Evolutionary conservation across 2,797 vertebrate genomes (phyloP), one percentile per base, ranked within the genome.

Genomic region (Chelidonichthys spinosus): DNA sequence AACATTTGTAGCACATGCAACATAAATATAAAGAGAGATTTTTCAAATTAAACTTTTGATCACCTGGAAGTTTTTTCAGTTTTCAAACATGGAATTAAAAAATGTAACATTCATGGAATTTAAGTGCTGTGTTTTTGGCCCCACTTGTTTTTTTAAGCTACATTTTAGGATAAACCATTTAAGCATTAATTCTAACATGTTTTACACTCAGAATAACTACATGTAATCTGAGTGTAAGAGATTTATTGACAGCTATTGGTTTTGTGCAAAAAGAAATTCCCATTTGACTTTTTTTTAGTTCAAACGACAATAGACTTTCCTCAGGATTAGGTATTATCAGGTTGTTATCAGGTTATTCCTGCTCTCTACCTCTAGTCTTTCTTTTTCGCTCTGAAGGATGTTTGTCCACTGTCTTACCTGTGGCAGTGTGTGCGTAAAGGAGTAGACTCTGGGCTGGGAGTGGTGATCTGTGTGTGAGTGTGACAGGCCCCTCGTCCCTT

Each of bases 351-450:
- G 59, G 11, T 62, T 63, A 49, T 14, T 53, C 54, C 59, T 15
- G 8, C 62, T 54, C 36, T 55, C 66, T 65, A 11, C n/a, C 37
- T 76, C 14, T 37, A 7, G 8, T 11, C 6, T 11, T 1, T 50
- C 44, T 69, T 44, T 71, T 63, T 18, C 63, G 7, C 47, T 65
- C 77, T 64, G 79, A 66, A 60, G 69, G 63, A 40, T 78, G 69
- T 90, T 72, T 86, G 89, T 83, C 85, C 82, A 87, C 89, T 79
- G 82, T 92, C 94, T 94, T 94, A 95, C 94, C 93, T 94, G 84
- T 88, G 87, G 81, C 72, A 87, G 92, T 91, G 87, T 92, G 90
- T 90, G 89, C 44, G 90, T 89, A 84, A 86, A 85, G 85, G 85
- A 90, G 91, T 81, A 81, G 90, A 84, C 78, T 88, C 88, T 33